Evolutionary conservation across 2,113 vertebrate genomes (phyloP), one percentile per base, ranked within the genome.

Genomic region (Oplegnathus fasciatus): DNA sequence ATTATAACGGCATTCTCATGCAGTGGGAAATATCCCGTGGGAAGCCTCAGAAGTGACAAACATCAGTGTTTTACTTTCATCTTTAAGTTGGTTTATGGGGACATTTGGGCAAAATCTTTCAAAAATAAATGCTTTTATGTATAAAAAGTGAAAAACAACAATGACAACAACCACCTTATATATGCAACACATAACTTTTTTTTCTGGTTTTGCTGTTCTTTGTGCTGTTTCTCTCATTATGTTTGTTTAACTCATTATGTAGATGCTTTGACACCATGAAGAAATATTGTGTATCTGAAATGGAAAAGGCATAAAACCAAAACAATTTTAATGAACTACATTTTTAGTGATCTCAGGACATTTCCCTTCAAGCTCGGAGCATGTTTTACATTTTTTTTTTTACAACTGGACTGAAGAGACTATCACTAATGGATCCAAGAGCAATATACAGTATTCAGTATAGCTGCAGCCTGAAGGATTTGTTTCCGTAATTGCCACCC

Each of bases 401-500:
- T 44, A 3, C 58, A 73, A 64, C 7, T 50, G 40, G 48, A 84
- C 60, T 13, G 69, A 82, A 64, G 72, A 81, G 66, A 70, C 75
- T 64, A 61, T 87, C 65, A 60, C 62, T 78, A 75, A 84, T 79
- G 61, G 64, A 87, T 84, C 84, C 65, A 34, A 64, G 52, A 86
- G 62, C 57, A 75, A 76, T 70, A 60, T 75, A 85, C 79, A 58
- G 72, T 80, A 72, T 88, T 73, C 28, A 68, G 75, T 78, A 67
- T 68, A 78, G 69, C 80, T 83, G 64, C 34, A 62, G 88, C 89
- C 89, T 67, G 68, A 77, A 83, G 88, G 82, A 79, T 87, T 90
- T 85, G 46, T 92, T 91, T 84, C 84, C 74, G 88, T 95, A 92
- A 93, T 92, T 92, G 83, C 86, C 61, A 78, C 64, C 66, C 73